A percentile compares a stretch with the other conserved stretches of the same genome.
Evolutionary conservation across 1,140 invertebrate genomes (phyloP).

Genomic region (Pinna nobilis): DNA sequence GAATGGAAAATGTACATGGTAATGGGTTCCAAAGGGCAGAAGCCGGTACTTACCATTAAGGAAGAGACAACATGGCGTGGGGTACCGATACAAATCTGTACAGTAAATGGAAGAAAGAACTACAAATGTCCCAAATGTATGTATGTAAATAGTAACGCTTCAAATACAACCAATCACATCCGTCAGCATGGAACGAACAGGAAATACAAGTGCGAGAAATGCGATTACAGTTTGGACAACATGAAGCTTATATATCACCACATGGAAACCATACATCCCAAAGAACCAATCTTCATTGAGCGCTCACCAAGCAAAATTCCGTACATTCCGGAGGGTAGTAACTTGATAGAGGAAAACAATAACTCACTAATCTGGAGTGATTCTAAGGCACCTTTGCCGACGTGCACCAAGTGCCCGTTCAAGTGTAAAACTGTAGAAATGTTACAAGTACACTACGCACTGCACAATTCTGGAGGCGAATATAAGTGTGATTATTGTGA

Average conservation of each 20-base stretch:
- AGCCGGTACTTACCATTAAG: conserved; percentile 39
- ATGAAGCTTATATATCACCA: conserved; percentile 58
- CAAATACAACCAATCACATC: conserved; percentile 59
- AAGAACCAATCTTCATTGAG: conserved; percentile 47
- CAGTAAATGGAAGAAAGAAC: conserved; percentile 53
- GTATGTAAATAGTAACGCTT: conserved; percentile 58
- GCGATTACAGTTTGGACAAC: conserved; percentile 61
- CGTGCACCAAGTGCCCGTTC: conserved; percentile 60
- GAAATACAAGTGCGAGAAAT: conserved; percentile 62
- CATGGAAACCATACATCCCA: conserved; percentile 57
- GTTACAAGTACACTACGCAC: conserved; percentile 50
- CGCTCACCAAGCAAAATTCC: conserved; percentile 20
- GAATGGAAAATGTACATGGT: conserved; percentile 24
- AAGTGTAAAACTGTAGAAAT: conserved; percentile 49
- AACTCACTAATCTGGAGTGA: conserved; percentile 8
- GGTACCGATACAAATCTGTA: conserved; percentile 55
- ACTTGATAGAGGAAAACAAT: conserved; percentile 32
- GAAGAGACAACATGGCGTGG: conserved; percentile 55
- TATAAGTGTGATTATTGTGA: conserved; percentile 62
- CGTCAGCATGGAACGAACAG: conserved; percentile 56
- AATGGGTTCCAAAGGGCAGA: conserved; percentile 37
- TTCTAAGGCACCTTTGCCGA: conserved; percentile 18
- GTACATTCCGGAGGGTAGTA: neutral
- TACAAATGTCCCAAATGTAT: conserved; percentile 65
- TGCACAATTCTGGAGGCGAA: conserved; percentile 53